Conservation (phyloP, 2,113 vertebrate genomes). For the Salvelinus namaycush region DNA sequence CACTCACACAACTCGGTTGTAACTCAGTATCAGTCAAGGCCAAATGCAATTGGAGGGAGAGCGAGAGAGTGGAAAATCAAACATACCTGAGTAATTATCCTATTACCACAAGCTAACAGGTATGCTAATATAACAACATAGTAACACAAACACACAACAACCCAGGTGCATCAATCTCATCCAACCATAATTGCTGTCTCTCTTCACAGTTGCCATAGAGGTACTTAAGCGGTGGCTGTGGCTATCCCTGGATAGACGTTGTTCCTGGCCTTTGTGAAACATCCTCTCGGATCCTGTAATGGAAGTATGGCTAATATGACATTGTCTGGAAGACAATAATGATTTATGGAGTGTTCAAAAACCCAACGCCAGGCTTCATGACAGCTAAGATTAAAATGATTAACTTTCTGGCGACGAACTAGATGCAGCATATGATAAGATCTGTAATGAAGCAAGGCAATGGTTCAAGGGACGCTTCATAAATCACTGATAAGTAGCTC, state of each 20-base stretch:
- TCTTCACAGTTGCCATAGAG: not conserved
- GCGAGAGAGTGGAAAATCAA: not conserved
- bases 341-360: constrained; percentile 24
- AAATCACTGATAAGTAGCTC: constrained; percentile 12
- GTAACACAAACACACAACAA: not conserved
- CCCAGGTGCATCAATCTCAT: not conserved
- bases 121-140: not conserved
- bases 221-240: too few relatives aligned
- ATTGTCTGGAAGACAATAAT: constrained; percentile 19
- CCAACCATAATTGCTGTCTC: constrained; percentile 7
- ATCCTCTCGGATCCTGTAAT: not conserved
- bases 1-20: not conserved
- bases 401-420: constrained; percentile 4
- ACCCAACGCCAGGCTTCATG: constrained; percentile 1
- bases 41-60: not conserved
- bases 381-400: constrained; percentile 22
- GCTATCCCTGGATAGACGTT: too few relatives aligned
- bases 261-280: too few relatives aligned
- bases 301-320: not conserved
- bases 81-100: not conserved
- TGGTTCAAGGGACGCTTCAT: constrained; percentile 10
- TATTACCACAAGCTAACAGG: not conserved
- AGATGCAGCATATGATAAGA: constrained; percentile 3
- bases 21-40: not conserved
- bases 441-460: constrained; percentile 2